These are phyloP conservation scores for Glyptemys insculpta DNA, from an alignment of 2,797 vertebrate species.

Conservation along the genomic window DNA sequence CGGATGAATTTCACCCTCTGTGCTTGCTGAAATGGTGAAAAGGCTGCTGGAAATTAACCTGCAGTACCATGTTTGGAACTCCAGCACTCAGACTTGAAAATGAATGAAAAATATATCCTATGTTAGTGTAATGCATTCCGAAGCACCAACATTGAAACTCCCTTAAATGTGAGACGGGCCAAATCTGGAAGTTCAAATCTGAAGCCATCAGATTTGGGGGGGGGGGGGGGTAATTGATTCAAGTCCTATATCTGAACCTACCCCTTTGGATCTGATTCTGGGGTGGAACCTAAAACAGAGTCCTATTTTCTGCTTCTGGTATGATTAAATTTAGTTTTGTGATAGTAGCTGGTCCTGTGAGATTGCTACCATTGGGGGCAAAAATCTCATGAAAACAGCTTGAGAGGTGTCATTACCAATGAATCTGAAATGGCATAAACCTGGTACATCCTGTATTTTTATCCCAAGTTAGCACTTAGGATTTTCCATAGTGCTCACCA, in stretches of 20 bases:
- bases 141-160: not conserved
- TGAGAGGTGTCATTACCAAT: not conserved
- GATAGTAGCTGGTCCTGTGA: not conserved
- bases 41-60: not conserved
- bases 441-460: conserved; percentile 1
- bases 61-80: not conserved
- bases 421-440: not conserved
- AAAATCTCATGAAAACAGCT: not conserved
- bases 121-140: not conserved
- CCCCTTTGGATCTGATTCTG: not conserved
- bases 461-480: conserved; percentile 9
- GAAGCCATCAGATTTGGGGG: not conserved
- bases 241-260: not conserved
- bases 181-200: not conserved
- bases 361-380: not conserved
- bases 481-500: no score
- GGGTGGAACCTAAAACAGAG: not conserved
- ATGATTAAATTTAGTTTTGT: not conserved
- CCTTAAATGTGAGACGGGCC: not conserved
- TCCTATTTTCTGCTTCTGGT: not conserved
- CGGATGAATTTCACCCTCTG: not conserved
- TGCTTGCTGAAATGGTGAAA: not conserved
- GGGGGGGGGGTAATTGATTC: not conserved
- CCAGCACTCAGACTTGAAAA: not conserved
- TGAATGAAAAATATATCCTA: not conserved